These are phyloP conservation scores for Tyto alba DNA, from an alignment of 2,113 vertebrate genomes.

Conservation along the genomic window DNA sequence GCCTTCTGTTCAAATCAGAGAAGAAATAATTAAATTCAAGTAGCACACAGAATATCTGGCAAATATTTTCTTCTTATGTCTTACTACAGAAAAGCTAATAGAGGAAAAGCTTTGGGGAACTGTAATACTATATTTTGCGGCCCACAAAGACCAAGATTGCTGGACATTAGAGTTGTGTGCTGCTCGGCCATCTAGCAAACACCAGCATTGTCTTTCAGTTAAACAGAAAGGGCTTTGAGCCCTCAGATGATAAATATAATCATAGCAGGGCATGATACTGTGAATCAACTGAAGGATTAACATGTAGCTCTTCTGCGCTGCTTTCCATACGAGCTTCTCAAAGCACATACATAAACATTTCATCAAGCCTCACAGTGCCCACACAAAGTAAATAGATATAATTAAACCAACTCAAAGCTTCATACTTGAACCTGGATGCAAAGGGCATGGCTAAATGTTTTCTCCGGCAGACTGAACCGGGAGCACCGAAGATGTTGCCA, in stretches of 20 bases:
- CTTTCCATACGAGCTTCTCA: not conserved
- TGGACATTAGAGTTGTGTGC: not conserved
- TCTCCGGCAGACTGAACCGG: not conserved
- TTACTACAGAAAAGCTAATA: not conserved
- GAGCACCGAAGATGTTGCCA: not conserved
- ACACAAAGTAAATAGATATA: not conserved
- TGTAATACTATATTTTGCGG: not conserved
- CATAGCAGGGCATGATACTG: not conserved
- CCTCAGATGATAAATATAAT: not conserved
- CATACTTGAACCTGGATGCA: not conserved
- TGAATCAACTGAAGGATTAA: not conserved
- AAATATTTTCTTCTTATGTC: not conserved
- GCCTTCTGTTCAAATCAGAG: constrained; percentile 12
- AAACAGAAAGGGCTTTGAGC: not conserved
- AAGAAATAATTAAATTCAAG: constrained; percentile 30
- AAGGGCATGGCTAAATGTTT: not conserved
- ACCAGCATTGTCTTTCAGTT: not conserved
- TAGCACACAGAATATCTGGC: not conserved
- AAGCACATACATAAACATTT: not conserved
- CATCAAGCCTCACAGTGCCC: not conserved
- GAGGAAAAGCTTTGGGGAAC: not conserved
- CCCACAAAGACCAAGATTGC: not conserved
- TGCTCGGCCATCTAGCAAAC: not conserved
- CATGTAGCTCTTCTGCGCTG: not conserved
- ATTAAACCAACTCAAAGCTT: not conserved